phyloP scores from a whole-genome alignment of 2,113 vertebrate genomes.

The Atlantisia rogersi region DNA sequence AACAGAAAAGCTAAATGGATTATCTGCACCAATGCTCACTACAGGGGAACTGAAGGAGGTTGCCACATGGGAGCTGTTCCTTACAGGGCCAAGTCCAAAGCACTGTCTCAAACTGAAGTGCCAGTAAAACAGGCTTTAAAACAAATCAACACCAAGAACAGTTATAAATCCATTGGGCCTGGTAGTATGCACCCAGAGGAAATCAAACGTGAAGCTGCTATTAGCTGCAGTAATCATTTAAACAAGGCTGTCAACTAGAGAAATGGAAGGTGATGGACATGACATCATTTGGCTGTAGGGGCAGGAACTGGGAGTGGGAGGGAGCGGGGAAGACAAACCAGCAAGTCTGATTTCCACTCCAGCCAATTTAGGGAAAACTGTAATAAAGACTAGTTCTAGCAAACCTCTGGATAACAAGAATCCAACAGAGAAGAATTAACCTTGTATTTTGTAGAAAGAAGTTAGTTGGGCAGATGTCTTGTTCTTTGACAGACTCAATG shows the following conservation, averaged over 20 bases:
- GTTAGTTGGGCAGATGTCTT: neutral
- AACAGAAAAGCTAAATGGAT: neutral
- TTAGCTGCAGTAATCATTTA: neutral
- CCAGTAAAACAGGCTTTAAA: neutral
- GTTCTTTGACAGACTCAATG: neutral
- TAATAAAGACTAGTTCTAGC: neutral
- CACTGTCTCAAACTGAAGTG: neutral
- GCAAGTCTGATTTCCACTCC: neutral
- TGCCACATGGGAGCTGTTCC: neutral
- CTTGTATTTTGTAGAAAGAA: neutral
- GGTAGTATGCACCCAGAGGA: neutral
- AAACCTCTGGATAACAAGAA: neutral
- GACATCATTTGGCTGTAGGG: neutral
- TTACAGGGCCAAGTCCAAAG: neutral
- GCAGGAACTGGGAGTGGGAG: neutral
- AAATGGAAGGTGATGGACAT: neutral
- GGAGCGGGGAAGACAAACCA: neutral
- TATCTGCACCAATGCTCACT: neutral
- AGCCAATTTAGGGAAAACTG: neutral
- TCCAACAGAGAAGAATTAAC: neutral
- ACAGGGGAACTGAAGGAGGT: neutral
- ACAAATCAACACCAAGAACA: neutral
- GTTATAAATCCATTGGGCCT: neutral
- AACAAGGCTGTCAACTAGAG: neutral
- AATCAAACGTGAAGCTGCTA: neutral